Percentiles rank a stretch among this genome's conserved stretches.
These are phyloP conservation scores for Euphysa ruthae DNA, from an alignment of 30 jellyfish, hydroid and myxozoan species.

Conservation along the genomic window DNA sequence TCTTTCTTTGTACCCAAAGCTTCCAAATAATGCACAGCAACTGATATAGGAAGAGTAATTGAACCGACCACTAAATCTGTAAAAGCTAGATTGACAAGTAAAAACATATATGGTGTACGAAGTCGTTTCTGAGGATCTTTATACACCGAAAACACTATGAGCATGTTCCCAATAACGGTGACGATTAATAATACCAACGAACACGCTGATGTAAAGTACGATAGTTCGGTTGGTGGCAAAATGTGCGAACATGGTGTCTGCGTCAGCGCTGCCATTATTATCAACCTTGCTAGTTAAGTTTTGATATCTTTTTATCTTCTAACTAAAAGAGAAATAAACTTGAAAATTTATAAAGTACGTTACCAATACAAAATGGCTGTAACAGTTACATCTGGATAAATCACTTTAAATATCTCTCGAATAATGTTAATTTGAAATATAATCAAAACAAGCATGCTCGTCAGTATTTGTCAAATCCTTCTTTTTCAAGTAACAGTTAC, in stretches of 20 bases:
- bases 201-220: slow-evolving; percentile 49
- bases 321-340: not conserved
- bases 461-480: too few species aligned
- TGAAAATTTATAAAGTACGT: too few species aligned
- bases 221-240: slow-evolving; percentile 68
- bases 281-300: not conserved
- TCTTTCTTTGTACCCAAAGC: slow-evolving; percentile 34
- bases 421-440: too few species aligned
- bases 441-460: too few species aligned
- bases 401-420: too few species aligned
- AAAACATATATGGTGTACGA: slow-evolving; percentile 74
- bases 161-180: slow-evolving; percentile 46
- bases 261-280: not conserved
- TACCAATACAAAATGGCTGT: too few species aligned
- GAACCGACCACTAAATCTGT: slow-evolving; percentile 72
- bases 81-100: slow-evolving; percentile 65
- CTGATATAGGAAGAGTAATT: slow-evolving; percentile 68
- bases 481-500: too few species aligned
- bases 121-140: slow-evolving; percentile 73
- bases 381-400: too few species aligned
- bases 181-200: slow-evolving; percentile 37
- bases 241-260: slow-evolving; percentile 47
- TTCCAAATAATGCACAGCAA: slow-evolving; percentile 57
- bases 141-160: slow-evolving; percentile 41
- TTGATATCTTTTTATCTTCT: not conserved